Evolutionary conservation across 2,113 vertebrate species (phyloP).

Genomic region (Tinamus guttatus): DNA sequence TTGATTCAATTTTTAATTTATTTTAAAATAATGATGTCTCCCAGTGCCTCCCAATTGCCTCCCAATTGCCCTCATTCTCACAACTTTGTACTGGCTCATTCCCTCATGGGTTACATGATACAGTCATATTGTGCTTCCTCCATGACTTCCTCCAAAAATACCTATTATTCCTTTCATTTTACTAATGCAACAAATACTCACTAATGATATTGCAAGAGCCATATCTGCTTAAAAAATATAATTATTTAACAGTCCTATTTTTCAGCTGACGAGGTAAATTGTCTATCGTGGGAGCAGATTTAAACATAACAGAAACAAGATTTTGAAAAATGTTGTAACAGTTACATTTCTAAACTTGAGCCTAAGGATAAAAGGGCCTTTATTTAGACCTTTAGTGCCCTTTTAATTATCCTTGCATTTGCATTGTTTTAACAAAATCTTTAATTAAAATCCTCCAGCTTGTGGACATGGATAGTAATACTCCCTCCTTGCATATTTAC

Average conservation of each 20-base stretch:
- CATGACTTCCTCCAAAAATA: slow-evolving; percentile 12
- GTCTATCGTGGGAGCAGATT: neutral
- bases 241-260: neutral
- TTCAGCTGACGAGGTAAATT: slow-evolving; percentile 1
- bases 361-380: too few relatives aligned
- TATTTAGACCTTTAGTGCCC: too few relatives aligned
- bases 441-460: neutral
- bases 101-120: neutral
- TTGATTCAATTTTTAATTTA: slow-evolving; percentile 38
- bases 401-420: neutral
- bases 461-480: neutral
- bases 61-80: neutral
- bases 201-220: slow-evolving; percentile 36
- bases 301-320: neutral
- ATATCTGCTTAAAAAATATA: neutral
- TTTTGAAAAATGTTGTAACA: neutral
- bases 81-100: neutral
- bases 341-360: neutral
- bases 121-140: neutral
- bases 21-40: neutral
- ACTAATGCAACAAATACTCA: neutral
- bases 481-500: neutral
- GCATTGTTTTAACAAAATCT: neutral
- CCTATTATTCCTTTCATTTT: slow-evolving; percentile 31
- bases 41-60: neutral